phyloP scores from a whole-genome alignment of 2,888 invertebrate species.

The Hirtodrosophila trivittata region DNA sequence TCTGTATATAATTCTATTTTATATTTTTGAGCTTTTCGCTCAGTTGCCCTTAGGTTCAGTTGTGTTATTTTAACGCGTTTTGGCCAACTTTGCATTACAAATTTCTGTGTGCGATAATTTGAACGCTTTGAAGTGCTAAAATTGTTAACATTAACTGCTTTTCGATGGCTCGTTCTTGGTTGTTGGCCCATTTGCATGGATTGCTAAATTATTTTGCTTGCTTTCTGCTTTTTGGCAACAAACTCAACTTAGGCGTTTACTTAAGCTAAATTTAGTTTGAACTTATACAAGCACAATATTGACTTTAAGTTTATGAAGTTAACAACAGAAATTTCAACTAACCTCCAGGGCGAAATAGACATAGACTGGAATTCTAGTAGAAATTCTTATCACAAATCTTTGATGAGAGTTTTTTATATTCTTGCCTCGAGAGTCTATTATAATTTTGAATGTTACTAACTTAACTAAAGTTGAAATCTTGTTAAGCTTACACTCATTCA shows the following conservation, averaged over 20 bases:
- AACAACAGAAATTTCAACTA: too few relatives aligned
- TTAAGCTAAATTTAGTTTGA: not conserved
- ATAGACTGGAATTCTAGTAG: too few relatives aligned
- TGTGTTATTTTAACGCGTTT: slow-evolving; percentile 60
- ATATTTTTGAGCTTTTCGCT: slow-evolving; percentile 19
- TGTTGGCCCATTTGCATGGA: slow-evolving; percentile 54
- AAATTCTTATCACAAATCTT: too few relatives aligned
- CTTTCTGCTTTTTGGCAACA: too few relatives aligned
- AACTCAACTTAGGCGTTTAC: not conserved
- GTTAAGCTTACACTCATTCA: not conserved
- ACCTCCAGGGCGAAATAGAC: too few relatives aligned
- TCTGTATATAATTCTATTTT: slow-evolving; percentile 36
- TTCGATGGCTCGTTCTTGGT: slow-evolving; percentile 19
- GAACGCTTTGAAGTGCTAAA: slow-evolving; percentile 50
- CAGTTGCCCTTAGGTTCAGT: not conserved
- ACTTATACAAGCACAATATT: too few relatives aligned
- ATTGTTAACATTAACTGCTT: slow-evolving; percentile 45
- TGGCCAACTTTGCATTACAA: slow-evolving; percentile 66
- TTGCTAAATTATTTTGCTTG: too few relatives aligned
- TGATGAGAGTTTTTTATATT: too few relatives aligned
- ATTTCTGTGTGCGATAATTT: slow-evolving; percentile 66
- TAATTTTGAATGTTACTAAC: too few relatives aligned
- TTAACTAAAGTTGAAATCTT: too few relatives aligned
- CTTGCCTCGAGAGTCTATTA: too few relatives aligned
- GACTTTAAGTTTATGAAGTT: too few relatives aligned